These are phyloP conservation scores for Oscheius sp. DNA, from an alignment of 2,888 invertebrate species.

Conservation along the genomic window DNA sequence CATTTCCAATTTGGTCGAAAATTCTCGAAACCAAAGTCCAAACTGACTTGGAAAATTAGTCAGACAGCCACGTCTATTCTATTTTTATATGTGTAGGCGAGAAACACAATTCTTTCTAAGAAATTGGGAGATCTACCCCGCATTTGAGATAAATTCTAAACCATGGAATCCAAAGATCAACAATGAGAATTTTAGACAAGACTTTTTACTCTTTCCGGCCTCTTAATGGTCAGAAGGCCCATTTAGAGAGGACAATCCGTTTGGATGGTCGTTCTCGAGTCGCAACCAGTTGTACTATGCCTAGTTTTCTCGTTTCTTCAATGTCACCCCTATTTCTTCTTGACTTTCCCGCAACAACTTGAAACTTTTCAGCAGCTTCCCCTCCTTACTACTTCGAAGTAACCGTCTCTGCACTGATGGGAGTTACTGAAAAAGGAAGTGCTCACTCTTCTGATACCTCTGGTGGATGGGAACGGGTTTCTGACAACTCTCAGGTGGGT, in stretches of 20 bases:
- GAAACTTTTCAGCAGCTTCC: slow-evolving; percentile 1
- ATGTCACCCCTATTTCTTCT: neutral
- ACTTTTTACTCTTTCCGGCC: neutral
- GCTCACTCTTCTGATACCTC: slow-evolving; percentile 57
- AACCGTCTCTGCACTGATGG: neutral
- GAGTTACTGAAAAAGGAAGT: slow-evolving; percentile 34
- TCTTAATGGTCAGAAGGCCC: neutral
- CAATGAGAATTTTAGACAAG: neutral
- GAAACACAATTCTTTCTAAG: too few relatives aligned
- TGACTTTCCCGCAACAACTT: neutral
- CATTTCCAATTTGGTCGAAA: too few relatives aligned
- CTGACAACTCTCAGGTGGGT: slow-evolving; percentile 57
- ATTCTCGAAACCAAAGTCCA: too few relatives aligned
- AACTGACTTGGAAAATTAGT: too few relatives aligned
- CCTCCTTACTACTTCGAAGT: neutral
- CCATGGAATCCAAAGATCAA: neutral
- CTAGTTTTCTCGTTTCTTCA: neutral
- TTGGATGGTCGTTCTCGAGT: neutral
- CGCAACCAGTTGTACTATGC: neutral
- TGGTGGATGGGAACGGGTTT: slow-evolving; percentile 67
- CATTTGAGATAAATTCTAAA: too few relatives aligned
- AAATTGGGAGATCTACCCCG: too few relatives aligned
- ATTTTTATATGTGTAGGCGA: too few relatives aligned
- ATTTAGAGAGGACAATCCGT: neutral
- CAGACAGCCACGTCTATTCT: too few relatives aligned